Percentiles rank a stretch among this genome's conserved stretches.
These are phyloP conservation scores for Venustoraphidia nigricollis DNA, from an alignment of 2,888 invertebrate genomes.

Conservation along the genomic window DNA sequence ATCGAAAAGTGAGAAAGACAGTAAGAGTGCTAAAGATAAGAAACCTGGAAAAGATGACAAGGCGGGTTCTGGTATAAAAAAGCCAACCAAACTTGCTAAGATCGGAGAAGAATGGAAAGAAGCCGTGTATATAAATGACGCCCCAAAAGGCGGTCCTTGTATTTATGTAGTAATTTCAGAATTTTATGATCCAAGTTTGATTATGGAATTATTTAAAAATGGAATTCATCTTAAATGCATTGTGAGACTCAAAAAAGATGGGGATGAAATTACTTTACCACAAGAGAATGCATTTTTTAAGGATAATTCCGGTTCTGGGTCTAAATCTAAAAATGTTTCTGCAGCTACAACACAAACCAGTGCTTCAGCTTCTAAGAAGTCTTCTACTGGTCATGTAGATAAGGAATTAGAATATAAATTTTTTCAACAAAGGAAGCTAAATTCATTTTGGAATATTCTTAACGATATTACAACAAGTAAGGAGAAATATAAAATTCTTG, in stretches of 20 bases:
- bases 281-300: too few species aligned
- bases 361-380: too few species aligned
- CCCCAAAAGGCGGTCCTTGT: constrained; percentile 19
- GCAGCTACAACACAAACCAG: too few species aligned
- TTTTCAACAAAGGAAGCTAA: too few species aligned
- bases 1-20: background rate
- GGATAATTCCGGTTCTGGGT: too few species aligned
- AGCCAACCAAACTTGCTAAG: constrained; percentile 17
- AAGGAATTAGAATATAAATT: too few species aligned
- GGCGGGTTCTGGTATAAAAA: constrained; percentile 5
- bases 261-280: too few species aligned
- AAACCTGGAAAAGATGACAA: background rate
- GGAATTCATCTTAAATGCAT: background rate
- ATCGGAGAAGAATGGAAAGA: constrained; percentile 20
- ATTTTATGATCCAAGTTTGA: constrained; percentile 11
- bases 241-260: too few species aligned
- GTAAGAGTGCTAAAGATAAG: background rate
- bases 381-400: too few species aligned
- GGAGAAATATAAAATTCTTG: background rate
- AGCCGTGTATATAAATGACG: constrained; percentile 17
- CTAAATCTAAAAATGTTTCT: too few species aligned
- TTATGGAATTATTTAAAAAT: background rate
- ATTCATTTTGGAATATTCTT: constrained; percentile 1
- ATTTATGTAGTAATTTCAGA: constrained; percentile 21
- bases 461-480: background rate